Percentiles rank a stretch among this genome's conserved stretches.
phyloP scores from a whole-genome alignment of 2,113 vertebrate genomes.

The Pantherophis guttatus region DNA sequence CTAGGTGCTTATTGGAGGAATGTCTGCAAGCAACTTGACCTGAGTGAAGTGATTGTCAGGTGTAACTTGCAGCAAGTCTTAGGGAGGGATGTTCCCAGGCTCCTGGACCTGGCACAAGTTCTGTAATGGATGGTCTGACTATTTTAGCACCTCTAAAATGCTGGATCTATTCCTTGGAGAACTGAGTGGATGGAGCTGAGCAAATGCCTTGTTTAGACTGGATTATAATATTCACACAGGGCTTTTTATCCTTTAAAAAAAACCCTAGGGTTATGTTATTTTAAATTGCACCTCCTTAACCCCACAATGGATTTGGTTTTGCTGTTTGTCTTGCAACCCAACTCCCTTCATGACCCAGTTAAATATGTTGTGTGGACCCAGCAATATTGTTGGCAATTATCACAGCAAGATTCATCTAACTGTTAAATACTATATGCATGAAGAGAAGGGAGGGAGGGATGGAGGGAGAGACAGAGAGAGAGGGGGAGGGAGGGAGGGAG shows the following conservation, averaged over 20 bases:
- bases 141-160: background rate
- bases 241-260: background rate
- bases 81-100: background rate
- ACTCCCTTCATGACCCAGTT: background rate
- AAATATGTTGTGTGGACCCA: background rate
- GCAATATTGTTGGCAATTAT: background rate
- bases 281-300: background rate
- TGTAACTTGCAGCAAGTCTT: background rate
- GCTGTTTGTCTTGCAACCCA: background rate
- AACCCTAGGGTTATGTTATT: background rate
- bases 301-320: background rate
- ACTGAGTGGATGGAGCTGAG: background rate
- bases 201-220: background rate
- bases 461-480: fast-evolving
- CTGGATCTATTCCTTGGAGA: background rate
- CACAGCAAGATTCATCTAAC: too few species aligned
- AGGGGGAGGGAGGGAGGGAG: too few species aligned
- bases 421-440: background rate
- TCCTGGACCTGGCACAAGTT: background rate
- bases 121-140: background rate
- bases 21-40: background rate
- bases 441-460: background rate
- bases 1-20: background rate
- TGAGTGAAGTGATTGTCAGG: background rate
- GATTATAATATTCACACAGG: background rate